Evolutionary conservation across 1,140 invertebrate species (phyloP), one percentile per base, ranked within the genome.

Genomic region (Pissodes strobi): DNA sequence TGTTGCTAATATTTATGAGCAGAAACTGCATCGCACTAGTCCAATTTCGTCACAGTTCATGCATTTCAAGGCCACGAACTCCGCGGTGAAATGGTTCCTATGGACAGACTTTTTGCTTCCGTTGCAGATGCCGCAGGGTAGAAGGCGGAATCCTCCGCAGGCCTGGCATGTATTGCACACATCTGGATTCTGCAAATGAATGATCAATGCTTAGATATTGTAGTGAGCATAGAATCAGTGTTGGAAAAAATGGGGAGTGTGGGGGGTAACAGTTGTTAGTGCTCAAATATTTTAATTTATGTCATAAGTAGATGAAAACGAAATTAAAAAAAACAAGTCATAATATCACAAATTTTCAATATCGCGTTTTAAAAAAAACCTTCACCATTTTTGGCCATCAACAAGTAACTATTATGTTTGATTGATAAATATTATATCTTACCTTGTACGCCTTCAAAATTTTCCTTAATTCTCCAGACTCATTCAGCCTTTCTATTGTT

Each of bases 1-100:
- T n/a, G n/a, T n/a, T n/a, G n/a, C n/a, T n/a, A n/a, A n/a, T n/a
- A 51, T 15, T 30, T 51, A 51, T 25, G 30, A 83, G 78, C 94
- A 97, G 46, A 88, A 83, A 56, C 89, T 88, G 79, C 95, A 98
- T 65, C 87, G 86, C 2, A 97, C 88, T 8, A 98, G 82, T 25
- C 94, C 95, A 9, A 93, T 93, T 81, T 96, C 93, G 74, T 97
- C 92, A 81, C 95, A 98, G 72, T 93, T 92, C 89, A 95, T 95
- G 80, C 95, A 98, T 69, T 95, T 94, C n/a, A 98, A 82, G 0
- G 94, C 92, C 41, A 94, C 89, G 75, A 97, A 94, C 81, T 96
- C 93, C 12, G 92, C 87, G 0, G 93, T 95, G 76, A 97, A 97
- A 70, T 95, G 88, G 79, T 97, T 97, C 64, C 94, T 84, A 76